These are phyloP conservation scores for Poeciliopsis paucimaculata DNA, from an alignment of 2,797 vertebrate species.

Conservation along the genomic window DNA sequence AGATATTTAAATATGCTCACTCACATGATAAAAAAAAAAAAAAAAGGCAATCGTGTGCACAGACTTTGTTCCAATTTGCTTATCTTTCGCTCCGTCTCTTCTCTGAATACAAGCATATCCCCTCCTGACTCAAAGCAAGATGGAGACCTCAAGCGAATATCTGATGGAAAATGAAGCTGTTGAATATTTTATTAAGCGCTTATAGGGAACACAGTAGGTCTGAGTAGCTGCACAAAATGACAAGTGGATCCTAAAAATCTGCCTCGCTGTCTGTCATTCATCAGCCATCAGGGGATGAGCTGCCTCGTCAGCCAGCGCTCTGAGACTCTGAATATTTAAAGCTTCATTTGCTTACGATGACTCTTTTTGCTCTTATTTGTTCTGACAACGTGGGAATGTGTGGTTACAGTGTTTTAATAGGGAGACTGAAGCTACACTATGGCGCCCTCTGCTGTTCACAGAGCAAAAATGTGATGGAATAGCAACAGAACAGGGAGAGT, in stretches of 20 bases:
- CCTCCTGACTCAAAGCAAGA: conserved; percentile 13
- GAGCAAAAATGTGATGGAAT: background rate
- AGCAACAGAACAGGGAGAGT: background rate
- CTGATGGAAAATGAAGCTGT: conserved; percentile 34
- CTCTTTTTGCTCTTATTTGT: conserved; percentile 36
- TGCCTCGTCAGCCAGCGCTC: conserved; percentile 47
- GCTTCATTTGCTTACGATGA: conserved; percentile 38
- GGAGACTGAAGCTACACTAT: conserved; percentile 16
- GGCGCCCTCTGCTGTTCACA: conserved; percentile 63
- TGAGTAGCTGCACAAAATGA: conserved; percentile 20
- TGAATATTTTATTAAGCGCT: conserved; percentile 71
- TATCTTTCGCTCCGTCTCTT: conserved; percentile 18
- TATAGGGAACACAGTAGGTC: conserved; percentile 46
- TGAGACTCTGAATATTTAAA: conserved; percentile 50
- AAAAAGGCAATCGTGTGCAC: background rate
- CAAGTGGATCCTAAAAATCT: conserved; percentile 22
- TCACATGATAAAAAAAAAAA: conserved; percentile 10
- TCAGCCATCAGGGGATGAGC: conserved; percentile 47
- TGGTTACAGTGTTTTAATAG: background rate
- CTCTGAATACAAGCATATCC: conserved; percentile 41
- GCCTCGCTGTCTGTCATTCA: conserved; percentile 32
- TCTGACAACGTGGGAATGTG: conserved; percentile 25
- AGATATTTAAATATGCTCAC: conserved; percentile 6
- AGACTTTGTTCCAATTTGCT: conserved; percentile 17
- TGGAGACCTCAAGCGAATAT: conserved; percentile 45